phyloP scores from a whole-genome alignment of 2,888 invertebrate species.

The Gastrophysa polygoni region DNA sequence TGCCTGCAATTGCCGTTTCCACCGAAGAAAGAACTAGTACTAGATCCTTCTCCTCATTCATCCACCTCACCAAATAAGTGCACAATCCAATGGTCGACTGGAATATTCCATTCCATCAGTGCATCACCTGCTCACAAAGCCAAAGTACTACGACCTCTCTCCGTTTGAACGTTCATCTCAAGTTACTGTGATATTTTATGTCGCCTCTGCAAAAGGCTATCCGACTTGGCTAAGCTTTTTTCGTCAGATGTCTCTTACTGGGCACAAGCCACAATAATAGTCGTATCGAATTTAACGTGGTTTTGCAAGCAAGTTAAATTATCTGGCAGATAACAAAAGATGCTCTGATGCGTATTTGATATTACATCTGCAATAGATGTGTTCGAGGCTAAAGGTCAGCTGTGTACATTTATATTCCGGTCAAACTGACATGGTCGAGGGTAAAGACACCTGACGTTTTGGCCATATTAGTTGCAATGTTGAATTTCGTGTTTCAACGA shows the following conservation, averaged over 20 bases:
- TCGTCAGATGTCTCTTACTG: conserved; percentile 24
- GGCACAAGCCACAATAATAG: conserved; percentile 37
- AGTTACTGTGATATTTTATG: conserved; percentile 6
- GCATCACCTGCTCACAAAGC: neutral
- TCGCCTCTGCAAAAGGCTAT: conserved; percentile 1
- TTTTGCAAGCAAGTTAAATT: conserved; percentile 20
- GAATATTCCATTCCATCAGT: neutral
- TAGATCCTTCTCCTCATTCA: too few species aligned
- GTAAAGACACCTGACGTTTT: too few species aligned
- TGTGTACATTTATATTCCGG: neutral
- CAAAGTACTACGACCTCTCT: conserved; percentile 11
- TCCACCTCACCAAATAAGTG: too few species aligned
- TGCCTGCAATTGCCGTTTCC: too few species aligned
- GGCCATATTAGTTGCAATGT: too few species aligned
- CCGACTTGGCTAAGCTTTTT: conserved; percentile 11
- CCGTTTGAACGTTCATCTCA: conserved; percentile 8
- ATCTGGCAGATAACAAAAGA: conserved; percentile 12
- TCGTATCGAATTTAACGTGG: conserved; percentile 29
- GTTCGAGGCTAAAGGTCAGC: neutral
- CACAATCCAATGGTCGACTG: too few species aligned
- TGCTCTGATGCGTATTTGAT: conserved; percentile 5
- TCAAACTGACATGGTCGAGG: too few species aligned
- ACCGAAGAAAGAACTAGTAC: too few species aligned
- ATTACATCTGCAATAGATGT: neutral
- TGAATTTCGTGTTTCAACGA: too few species aligned